A percentile compares a stretch with the other conserved stretches of the same genome.
phyloP scores from a whole-genome alignment of 1,140 invertebrate species.

The Pissodes strobi region DNA sequence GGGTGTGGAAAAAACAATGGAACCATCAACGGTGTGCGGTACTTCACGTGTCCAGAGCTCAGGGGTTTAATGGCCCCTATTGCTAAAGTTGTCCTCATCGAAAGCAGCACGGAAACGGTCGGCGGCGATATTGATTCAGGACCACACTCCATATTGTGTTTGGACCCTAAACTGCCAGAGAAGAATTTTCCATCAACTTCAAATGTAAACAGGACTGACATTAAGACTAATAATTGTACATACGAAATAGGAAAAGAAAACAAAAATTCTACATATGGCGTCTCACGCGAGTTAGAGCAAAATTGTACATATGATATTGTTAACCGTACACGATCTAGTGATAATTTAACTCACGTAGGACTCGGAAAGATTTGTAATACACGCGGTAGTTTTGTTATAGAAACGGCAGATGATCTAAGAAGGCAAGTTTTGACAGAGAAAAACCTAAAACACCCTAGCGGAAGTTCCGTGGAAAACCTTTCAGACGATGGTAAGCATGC shows the following conservation, averaged over 20 bases:
- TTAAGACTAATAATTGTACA: conserved; percentile 7
- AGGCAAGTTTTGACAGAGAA: conserved; percentile 5
- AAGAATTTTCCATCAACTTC: too few species aligned
- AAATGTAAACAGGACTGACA: neutral
- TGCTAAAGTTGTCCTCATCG: conserved; percentile 51
- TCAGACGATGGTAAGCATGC: neutral
- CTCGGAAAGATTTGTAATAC: neutral
- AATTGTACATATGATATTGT: too few species aligned
- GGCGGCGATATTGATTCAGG: conserved; percentile 56
- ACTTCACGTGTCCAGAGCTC: conserved; percentile 59
- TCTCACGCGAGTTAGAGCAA: neutral
- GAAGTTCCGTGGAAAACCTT: neutral
- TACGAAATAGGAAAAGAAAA: conserved; percentile 3
- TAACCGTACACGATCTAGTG: neutral
- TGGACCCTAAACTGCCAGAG: conserved; percentile 51
- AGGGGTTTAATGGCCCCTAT: conserved; percentile 61
- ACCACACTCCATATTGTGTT: conserved; percentile 62
- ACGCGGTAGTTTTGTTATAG: neutral
- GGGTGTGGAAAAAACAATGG: conserved; percentile 68
- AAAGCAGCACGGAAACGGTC: conserved; percentile 5
- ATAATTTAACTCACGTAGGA: conserved; percentile 4
- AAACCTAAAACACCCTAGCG: neutral
- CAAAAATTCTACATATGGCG: neutral
- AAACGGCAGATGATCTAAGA: conserved; percentile 2
- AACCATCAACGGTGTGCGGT: conserved; percentile 61